These are phyloP conservation scores for Coregonus sp. DNA, from an alignment of 2,797 vertebrate genomes.

Conservation along the genomic window DNA sequence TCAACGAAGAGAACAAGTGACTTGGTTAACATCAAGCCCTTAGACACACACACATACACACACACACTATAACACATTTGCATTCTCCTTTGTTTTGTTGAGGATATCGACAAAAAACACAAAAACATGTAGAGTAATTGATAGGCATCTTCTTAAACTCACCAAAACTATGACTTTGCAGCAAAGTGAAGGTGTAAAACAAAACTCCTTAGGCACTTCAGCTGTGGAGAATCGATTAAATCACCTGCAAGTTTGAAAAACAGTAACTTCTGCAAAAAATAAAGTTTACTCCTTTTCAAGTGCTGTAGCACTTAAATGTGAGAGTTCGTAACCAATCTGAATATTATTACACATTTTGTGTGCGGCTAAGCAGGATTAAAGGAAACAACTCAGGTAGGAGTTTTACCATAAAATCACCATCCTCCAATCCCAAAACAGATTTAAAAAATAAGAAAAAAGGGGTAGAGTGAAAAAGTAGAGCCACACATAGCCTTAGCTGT, in stretches of 20 bases:
- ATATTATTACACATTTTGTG: slow-evolving; percentile 43
- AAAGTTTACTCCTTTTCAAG: slow-evolving; percentile 18
- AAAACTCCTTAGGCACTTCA: slow-evolving; percentile 1
- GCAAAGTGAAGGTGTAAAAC: neutral
- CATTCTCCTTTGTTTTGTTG: neutral
- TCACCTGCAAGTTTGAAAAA: slow-evolving; percentile 1
- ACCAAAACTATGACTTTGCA: neutral
- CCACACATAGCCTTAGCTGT: slow-evolving; percentile 65
- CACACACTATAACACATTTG: neutral
- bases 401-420: slow-evolving; percentile 74
- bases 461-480: slow-evolving; percentile 47
- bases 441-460: slow-evolving; percentile 49
- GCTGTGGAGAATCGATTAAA: slow-evolving; percentile 4
- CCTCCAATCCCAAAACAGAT: slow-evolving; percentile 33
- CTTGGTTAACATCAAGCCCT: neutral
- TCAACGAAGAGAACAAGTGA: neutral
- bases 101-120: neutral
- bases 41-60: too few species aligned
- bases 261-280: slow-evolving; percentile 6
- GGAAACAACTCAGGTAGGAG: slow-evolving; percentile 65
- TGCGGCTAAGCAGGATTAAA: slow-evolving; percentile 66
- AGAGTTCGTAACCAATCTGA: slow-evolving; percentile 38
- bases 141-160: neutral
- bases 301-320: slow-evolving; percentile 27
- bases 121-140: neutral